These are phyloP conservation scores for Beroe ovata DNA, from an alignment of 37 sponge, comb jelly and placozoan species.

Conservation along the genomic window DNA sequence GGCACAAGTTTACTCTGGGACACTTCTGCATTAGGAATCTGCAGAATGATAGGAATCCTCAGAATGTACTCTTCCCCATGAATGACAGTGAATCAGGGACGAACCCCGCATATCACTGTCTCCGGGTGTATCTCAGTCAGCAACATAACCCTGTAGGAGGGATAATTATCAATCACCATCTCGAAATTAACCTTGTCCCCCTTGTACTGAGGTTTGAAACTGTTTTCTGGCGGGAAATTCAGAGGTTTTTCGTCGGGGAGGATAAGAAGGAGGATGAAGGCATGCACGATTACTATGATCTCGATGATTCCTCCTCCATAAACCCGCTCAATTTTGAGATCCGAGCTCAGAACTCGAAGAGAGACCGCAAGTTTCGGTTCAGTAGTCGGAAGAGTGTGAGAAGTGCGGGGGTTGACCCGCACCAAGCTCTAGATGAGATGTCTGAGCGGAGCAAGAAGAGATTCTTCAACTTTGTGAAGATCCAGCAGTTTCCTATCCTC, in stretches of 20 bases:
- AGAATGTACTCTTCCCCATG: slow-evolving; percentile 54
- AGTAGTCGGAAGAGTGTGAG: not conserved
- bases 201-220: slow-evolving; percentile 50
- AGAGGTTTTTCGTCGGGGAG: slow-evolving; percentile 60
- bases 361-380: slow-evolving; percentile 4
- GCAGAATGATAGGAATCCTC: slow-evolving; percentile 4
- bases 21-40: slow-evolving; percentile 51
- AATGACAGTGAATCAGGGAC: not conserved
- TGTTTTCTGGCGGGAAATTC: slow-evolving; percentile 42
- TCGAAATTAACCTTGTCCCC: slow-evolving; percentile 33
- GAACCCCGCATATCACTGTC: not conserved
- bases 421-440: slow-evolving; percentile 39
- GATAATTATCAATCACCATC: slow-evolving; percentile 55
- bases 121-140: slow-evolving; percentile 61
- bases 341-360: slow-evolving; percentile 43
- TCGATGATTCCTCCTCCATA: slow-evolving; percentile 21
- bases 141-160: slow-evolving; percentile 55
- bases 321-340: slow-evolving; percentile 15
- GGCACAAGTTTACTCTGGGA: slow-evolving; percentile 55
- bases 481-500: slow-evolving; percentile 33
- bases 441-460: slow-evolving; percentile 25
- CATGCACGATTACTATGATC: not conserved
- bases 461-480: slow-evolving; percentile 44
- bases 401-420: not conserved
- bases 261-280: not conserved